Evolutionary conservation across 2,113 vertebrate species (phyloP).

Genomic region (Eira barbara): DNA sequence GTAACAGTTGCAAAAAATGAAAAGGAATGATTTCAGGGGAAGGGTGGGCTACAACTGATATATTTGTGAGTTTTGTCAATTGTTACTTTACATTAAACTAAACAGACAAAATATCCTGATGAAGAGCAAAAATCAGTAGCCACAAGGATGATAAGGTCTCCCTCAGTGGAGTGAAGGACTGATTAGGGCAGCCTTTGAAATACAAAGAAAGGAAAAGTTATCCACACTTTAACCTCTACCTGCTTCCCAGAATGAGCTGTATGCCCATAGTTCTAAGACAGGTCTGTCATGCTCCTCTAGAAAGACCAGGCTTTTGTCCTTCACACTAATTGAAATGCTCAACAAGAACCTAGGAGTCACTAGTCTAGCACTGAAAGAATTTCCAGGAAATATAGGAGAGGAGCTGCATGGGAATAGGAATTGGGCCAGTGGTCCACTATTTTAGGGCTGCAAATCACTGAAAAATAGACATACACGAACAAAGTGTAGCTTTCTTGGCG

Average conservation of each 20-base stretch:
- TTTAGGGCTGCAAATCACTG: background rate
- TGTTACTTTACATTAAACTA: background rate
- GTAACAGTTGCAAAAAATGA: background rate
- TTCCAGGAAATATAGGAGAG: background rate
- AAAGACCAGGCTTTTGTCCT: background rate
- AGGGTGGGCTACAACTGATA: background rate
- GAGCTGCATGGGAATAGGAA: background rate
- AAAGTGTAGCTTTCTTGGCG: background rate
- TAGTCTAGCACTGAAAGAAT: background rate
- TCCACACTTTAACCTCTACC: background rate
- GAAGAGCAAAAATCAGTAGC: background rate
- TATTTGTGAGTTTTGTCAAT: background rate
- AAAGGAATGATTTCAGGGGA: background rate
- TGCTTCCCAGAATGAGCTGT: background rate
- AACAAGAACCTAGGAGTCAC: background rate
- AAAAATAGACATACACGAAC: background rate
- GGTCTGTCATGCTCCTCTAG: background rate
- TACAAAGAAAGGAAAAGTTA: background rate
- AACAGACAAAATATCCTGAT: background rate
- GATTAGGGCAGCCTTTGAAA: background rate
- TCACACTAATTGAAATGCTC: background rate
- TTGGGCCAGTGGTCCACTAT: background rate
- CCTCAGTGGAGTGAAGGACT: background rate
- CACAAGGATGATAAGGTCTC: background rate
- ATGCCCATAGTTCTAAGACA: background rate